These are phyloP conservation scores for Euura saliciscinereae DNA, from an alignment of 1,140 invertebrate species.

Conservation along the genomic window DNA sequence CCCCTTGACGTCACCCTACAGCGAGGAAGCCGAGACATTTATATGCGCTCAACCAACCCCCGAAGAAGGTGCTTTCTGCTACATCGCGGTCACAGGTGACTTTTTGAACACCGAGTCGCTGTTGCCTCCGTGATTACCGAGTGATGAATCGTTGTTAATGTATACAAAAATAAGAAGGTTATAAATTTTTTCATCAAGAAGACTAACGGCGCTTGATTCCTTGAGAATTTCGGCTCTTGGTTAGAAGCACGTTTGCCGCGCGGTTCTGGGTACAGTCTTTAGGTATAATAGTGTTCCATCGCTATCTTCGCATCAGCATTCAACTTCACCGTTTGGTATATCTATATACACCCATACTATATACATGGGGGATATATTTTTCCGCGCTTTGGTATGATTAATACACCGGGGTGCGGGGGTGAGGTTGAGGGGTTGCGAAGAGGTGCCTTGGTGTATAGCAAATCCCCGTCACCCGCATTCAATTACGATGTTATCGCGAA, in stretches of 20 bases:
- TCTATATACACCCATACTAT: not conserved
- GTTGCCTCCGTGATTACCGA: slow-evolving; percentile 10
- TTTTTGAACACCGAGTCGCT: slow-evolving; percentile 27
- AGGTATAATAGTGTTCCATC: slow-evolving; percentile 16
- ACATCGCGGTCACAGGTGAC: slow-evolving; percentile 58
- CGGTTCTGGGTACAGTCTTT: slow-evolving; percentile 10
- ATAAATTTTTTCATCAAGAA: too few species aligned
- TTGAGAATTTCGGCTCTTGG: not conserved
- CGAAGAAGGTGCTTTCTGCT: slow-evolving; percentile 59
- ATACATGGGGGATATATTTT: slow-evolving; percentile 48
- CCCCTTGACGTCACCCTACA: slow-evolving; percentile 53
- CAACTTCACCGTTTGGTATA: slow-evolving; percentile 14
- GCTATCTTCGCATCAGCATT: slow-evolving; percentile 47
- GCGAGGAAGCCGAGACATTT: slow-evolving; percentile 52
- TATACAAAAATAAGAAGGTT: too few species aligned
- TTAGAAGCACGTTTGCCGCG: not conserved
- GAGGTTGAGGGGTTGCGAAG: slow-evolving; percentile 20
- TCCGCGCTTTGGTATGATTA: slow-evolving; percentile 55
- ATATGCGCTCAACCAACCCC: slow-evolving; percentile 50
- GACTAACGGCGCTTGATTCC: too few species aligned
- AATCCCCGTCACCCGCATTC: slow-evolving; percentile 65
- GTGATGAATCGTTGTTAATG: not conserved
- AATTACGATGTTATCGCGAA: slow-evolving; percentile 66
- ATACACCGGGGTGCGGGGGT: slow-evolving; percentile 35
- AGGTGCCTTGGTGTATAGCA: slow-evolving; percentile 44